A percentile compares a stretch with the other conserved stretches of the same genome.
Evolutionary conservation across 2,113 vertebrate species (phyloP).

Genomic region (Herpailurus yagouaroundi): DNA sequence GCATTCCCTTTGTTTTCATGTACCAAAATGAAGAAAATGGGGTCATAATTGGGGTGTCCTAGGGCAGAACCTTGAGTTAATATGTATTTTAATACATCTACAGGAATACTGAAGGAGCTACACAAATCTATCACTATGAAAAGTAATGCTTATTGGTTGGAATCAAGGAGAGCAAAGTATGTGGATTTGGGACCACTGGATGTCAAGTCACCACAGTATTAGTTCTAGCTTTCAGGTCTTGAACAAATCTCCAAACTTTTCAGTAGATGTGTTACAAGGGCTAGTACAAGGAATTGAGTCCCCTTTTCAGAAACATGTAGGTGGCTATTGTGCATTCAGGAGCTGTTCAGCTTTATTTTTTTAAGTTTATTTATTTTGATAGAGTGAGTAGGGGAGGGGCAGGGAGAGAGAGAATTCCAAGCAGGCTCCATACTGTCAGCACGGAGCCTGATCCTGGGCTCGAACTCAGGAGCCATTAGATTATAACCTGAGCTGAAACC

Average conservation of each 20-base stretch:
- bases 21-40: background rate
- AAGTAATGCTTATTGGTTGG: background rate
- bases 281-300: background rate
- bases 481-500: too few species aligned
- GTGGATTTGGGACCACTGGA: background rate
- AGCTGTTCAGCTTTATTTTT: too few species aligned
- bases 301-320: background rate
- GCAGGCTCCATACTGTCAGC: too few species aligned
- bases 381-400: too few species aligned
- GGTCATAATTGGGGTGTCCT: background rate
- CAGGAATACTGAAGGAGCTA: background rate
- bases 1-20: background rate
- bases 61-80: background rate
- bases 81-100: background rate
- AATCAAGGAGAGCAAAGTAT: background rate
- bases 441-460: too few species aligned
- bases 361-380: too few species aligned
- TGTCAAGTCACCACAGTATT: background rate
- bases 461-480: too few species aligned
- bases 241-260: background rate
- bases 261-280: background rate
- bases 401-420: too few species aligned
- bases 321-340: too few species aligned
- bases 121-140: background rate
- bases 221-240: background rate